Evolutionary conservation across 2,113 vertebrate species (phyloP), one percentile per base, ranked within the genome.

Genomic region (Hippocampus mohnikei): DNA sequence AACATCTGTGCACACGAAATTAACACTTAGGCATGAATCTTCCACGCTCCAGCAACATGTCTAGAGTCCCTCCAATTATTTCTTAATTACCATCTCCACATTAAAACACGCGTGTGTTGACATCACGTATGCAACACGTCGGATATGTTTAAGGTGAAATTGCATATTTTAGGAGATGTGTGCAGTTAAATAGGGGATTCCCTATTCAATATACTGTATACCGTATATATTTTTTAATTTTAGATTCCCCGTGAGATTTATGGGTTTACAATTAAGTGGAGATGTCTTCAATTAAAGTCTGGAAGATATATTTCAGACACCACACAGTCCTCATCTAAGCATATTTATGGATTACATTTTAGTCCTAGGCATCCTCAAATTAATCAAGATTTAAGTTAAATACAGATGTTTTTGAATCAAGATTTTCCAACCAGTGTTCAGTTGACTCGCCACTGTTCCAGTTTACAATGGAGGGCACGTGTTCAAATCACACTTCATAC

Each of bases 1-100:
- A 92, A 94, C 94, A 96, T 95, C 94, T 95, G 94, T 92, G 94
- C 91, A 90, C 92, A 93, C 87, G 91, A 93, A 95, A 95, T 95
- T 94, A 96, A 94, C 92, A 94, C 94, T 93, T 93, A 78, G 89
- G 84, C 84, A 90, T 87, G 93, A 91, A 93, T 94, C 92, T 93
- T 95, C 92, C 91, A 93, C 91, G 92, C 91, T 88, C 93, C 88
- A 91, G 91, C 92, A 94, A 92, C 88, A 92, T 92, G 93, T 92
- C 85, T 92, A 92, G 84, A 88, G 85, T 89, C 89, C 89, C 88
- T 88, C 90, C 93, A 95, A 95, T 95, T 95, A 95, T 95, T 95
- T 88, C 84, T 91, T 94, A 94, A 96, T 95, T 93, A 93, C 87
- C 87, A 83, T 85, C 91, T 92, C 67, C 86, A 88, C 81, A 86